phyloP scores from a whole-genome alignment of 2,888 invertebrate species.

The Hipparchia sbordonii region DNA sequence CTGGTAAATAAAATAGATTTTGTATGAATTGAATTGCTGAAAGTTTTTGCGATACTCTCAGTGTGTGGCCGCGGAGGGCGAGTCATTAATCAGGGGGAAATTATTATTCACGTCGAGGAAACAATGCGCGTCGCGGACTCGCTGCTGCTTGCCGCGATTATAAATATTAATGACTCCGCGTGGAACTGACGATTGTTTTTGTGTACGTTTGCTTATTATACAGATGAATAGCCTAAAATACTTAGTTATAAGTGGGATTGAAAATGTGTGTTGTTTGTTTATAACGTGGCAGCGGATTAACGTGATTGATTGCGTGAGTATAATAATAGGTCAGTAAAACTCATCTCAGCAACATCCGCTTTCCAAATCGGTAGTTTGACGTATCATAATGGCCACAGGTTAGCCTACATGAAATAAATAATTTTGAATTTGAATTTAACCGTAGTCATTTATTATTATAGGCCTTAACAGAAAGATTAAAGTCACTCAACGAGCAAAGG shows the following conservation, averaged over 20 bases:
- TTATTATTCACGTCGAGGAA: conserved; percentile 8
- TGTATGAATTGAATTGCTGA: not conserved
- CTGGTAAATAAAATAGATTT: not conserved
- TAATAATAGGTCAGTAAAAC: no score
- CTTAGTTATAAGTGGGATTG: not conserved
- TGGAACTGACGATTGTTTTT: not conserved
- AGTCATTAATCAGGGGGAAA: not conserved
- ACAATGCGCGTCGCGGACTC: not conserved
- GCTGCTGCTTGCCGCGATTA: not conserved
- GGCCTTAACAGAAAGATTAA: no score
- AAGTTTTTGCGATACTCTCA: not conserved
- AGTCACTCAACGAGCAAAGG: no score
- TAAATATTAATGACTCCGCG: not conserved
- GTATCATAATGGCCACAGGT: no score
- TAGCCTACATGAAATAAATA: no score
- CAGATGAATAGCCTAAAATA: not conserved
- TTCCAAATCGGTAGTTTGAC: no score
- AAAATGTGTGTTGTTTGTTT: not conserved
- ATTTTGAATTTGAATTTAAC: no score
- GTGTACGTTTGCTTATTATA: not conserved
- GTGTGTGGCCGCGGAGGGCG: not conserved
- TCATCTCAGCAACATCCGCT: no score
- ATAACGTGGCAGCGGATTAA: not conserved
- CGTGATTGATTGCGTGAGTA: no score
- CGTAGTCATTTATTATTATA: no score